phyloP scores from a whole-genome alignment of 2,113 vertebrate genomes.

The Ptilonorhynchus violaceus region DNA sequence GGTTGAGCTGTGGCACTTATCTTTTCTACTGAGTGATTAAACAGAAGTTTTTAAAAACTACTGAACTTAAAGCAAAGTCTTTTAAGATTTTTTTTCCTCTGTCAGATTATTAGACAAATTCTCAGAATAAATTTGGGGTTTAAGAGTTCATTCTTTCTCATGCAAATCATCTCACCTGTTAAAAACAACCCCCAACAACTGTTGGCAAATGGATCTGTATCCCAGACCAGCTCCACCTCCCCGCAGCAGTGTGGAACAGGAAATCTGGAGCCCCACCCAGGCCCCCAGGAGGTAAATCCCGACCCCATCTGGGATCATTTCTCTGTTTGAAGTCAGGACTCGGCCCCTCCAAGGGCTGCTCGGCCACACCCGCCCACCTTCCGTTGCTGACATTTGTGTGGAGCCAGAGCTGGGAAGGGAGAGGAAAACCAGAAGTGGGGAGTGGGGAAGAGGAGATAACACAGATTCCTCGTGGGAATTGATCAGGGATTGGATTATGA shows the following conservation, averaged over 20 bases:
- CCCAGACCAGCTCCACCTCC: not conserved
- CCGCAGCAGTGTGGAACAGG: accelerated
- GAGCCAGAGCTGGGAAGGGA: not conserved
- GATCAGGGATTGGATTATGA: not conserved
- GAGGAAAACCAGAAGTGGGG: accelerated
- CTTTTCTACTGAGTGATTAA: not conserved
- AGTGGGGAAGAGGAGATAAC: too few relatives aligned
- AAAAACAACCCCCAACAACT: not conserved
- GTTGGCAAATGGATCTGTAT: not conserved
- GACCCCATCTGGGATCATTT: accelerated
- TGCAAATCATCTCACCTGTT: not conserved
- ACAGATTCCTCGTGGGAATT: accelerated
- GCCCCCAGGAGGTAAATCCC: not conserved
- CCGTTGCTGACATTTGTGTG: accelerated
- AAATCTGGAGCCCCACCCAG: not conserved
- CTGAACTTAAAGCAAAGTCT: not conserved
- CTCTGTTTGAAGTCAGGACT: not conserved
- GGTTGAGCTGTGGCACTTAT: not conserved
- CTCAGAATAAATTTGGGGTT: not conserved
- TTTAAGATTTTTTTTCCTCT: not conserved
- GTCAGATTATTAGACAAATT: not conserved
- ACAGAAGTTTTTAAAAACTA: not conserved
- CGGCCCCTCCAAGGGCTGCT: accelerated
- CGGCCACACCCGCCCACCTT: not conserved
- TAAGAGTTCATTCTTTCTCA: not conserved